Evolutionary conservation across 2,113 vertebrate species (phyloP).

Genomic region (Dasyurus viverrinus): DNA sequence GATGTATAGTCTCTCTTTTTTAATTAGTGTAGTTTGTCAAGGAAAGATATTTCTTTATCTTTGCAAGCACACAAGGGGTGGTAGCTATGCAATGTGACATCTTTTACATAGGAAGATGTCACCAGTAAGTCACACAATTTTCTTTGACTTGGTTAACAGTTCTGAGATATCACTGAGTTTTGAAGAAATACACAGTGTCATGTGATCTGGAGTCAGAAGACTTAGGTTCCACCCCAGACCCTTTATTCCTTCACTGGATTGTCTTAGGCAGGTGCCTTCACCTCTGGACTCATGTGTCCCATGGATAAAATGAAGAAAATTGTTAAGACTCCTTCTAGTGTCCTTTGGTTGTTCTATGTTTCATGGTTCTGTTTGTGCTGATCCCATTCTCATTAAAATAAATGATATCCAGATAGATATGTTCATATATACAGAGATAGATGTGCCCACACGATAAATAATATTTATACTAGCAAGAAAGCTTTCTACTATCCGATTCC

Average conservation of each 20-base stretch:
- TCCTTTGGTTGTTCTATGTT: neutral
- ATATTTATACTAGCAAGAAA: neutral
- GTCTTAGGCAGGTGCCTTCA: neutral
- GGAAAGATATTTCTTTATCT: constrained; percentile 14
- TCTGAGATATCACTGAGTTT: neutral
- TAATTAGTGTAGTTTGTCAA: neutral
- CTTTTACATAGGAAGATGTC: constrained; percentile 32
- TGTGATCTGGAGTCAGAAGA: neutral
- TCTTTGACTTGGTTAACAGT: neutral
- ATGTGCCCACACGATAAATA: neutral
- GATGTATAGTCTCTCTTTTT: neutral
- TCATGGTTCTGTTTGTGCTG: neutral
- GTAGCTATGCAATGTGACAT: neutral
- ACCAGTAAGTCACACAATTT: neutral
- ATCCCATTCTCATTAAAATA: neutral
- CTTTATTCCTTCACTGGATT: neutral
- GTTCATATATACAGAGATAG: neutral
- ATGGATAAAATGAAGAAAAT: neutral
- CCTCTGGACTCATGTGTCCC: neutral
- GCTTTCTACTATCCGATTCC: neutral
- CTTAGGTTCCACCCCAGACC: neutral
- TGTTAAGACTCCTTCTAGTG: neutral
- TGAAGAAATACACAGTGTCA: neutral
- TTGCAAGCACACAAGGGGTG: neutral
- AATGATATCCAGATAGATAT: neutral